Evolutionary conservation across 2,113 vertebrate species (phyloP).

Genomic region (Hippopotamus amphibius): DNA sequence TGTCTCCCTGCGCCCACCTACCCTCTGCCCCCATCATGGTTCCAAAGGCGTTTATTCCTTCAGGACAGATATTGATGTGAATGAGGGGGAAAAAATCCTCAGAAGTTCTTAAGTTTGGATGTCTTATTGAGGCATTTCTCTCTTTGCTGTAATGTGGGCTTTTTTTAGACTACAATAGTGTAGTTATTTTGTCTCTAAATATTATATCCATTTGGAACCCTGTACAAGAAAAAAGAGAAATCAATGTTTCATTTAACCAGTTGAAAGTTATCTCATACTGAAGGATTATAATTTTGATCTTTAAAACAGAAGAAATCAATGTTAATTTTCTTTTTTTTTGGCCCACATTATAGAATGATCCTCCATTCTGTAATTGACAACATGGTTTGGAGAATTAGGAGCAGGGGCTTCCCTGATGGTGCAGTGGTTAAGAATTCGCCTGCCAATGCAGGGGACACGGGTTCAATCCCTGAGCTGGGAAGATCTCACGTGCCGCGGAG

Average conservation of each 20-base stretch:
- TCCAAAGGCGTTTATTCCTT: neutral
- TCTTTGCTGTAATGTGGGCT: neutral
- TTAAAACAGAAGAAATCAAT: constrained; percentile 21
- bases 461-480: too few species aligned
- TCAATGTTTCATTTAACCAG: neutral
- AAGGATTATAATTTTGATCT: constrained; percentile 19
- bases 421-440: too few species aligned
- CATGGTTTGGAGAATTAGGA: neutral
- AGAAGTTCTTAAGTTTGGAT: neutral
- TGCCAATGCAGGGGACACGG: too few species aligned
- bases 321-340: neutral
- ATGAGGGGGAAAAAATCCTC: neutral
- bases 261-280: neutral
- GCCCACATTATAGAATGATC: neutral
- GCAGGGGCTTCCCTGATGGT: neutral
- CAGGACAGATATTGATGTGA: neutral
- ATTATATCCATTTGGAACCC: neutral
- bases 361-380: neutral
- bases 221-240: neutral
- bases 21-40: neutral
- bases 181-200: neutral
- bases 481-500: too few species aligned
- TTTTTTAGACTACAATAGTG: neutral
- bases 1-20: neutral
- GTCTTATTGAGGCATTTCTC: neutral